These are phyloP conservation scores for Cygnus olor DNA, from an alignment of 2,797 vertebrate genomes.

Conservation along the genomic window DNA sequence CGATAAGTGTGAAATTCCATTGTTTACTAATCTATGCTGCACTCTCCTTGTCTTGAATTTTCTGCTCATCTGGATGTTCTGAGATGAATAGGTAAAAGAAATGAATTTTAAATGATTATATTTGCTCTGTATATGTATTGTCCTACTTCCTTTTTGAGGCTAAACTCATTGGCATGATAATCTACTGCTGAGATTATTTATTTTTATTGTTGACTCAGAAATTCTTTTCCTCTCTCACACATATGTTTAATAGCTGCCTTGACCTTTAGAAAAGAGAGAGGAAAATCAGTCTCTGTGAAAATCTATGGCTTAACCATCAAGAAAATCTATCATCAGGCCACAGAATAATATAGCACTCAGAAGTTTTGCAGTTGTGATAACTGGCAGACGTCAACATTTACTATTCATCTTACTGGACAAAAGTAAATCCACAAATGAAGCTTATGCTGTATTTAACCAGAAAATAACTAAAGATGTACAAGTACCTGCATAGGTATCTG, in stretches of 20 bases:
- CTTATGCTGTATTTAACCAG: not conserved
- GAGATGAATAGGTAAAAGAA: not conserved
- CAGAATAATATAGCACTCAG: not conserved
- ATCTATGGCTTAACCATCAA: not conserved
- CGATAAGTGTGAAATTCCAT: not conserved
- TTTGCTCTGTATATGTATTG: not conserved
- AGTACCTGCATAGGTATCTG: not conserved
- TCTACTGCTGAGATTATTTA: conserved; percentile 1
- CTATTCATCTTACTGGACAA: not conserved
- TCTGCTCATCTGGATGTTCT: not conserved
- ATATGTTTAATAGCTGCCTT: not conserved
- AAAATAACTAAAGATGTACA: not conserved
- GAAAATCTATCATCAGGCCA: not conserved
- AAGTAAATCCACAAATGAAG: not conserved
- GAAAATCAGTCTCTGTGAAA: not conserved
- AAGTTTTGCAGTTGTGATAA: not conserved
- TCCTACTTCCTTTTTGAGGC: not conserved
- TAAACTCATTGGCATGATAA: not conserved
- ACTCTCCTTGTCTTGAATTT: not conserved
- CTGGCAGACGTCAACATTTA: not conserved
- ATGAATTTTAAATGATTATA: not conserved
- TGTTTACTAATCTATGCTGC: not conserved
- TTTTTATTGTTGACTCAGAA: conserved; percentile 5
- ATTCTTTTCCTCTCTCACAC: not conserved
- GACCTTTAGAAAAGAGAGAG: not conserved